Conservation (phyloP, 2,888 invertebrate species). For the Kryphioiulus occultus region DNA sequence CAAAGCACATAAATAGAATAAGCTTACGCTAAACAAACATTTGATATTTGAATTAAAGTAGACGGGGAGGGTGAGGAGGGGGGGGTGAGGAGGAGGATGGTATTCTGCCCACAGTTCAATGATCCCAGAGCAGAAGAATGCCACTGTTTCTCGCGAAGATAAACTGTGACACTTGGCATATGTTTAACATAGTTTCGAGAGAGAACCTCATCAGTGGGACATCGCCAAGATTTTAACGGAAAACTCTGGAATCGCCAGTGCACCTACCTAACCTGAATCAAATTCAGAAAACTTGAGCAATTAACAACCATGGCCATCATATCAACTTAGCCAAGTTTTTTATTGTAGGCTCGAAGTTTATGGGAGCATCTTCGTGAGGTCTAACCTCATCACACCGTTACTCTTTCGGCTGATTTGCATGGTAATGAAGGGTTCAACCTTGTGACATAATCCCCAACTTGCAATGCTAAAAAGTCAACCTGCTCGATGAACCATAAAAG, state of each 20-base stretch:
- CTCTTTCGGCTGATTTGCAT: not conserved
- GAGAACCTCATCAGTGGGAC: slow-evolving; percentile 33
- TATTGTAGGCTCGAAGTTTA: not conserved
- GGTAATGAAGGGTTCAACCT: not conserved
- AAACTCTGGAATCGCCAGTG: not conserved
- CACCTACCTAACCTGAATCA: not conserved
- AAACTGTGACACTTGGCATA: slow-evolving; percentile 45
- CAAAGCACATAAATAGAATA: slow-evolving; percentile 12
- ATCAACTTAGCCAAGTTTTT: not conserved
- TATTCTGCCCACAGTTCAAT: slow-evolving; percentile 44
- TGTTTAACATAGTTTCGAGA: slow-evolving; percentile 37
- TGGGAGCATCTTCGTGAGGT: not conserved
- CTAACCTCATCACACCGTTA: slow-evolving; percentile 19
- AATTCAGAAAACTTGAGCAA: not conserved
- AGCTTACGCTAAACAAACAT: slow-evolving; percentile 24
- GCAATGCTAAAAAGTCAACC: not conserved
- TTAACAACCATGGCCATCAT: not conserved
- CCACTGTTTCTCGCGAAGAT: slow-evolving; percentile 25
- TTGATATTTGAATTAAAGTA: slow-evolving; percentile 43
- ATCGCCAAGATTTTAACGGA: not conserved
- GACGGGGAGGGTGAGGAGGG: not conserved
- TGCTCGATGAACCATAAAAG: slow-evolving; percentile 25
- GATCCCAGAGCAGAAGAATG: slow-evolving; percentile 42
- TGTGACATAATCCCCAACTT: slow-evolving; percentile 10
- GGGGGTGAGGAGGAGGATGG: not conserved